Base-by-base conservation (phyloP, 2,797 vertebrate species). In the Rousettus madagascariensis region DNA sequence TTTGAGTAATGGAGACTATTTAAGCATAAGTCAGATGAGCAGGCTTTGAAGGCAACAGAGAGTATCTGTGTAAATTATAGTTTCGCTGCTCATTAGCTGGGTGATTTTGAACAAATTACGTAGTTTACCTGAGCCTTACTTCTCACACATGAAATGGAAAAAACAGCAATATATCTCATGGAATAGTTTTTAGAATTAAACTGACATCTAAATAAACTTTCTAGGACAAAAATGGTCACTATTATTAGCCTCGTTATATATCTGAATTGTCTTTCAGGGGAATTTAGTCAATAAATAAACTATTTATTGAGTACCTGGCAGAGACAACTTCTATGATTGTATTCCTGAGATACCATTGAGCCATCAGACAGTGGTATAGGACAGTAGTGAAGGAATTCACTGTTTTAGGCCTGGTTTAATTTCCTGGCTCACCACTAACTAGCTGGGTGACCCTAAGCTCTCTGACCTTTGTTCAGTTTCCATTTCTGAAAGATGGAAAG, bases 131-230 rank as follows among this genome's bases (percentile, higher is more conserved):
- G 33, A 91, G 33, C 10, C 24, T 89, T n/a, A 68, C 63, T 95
- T 94, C 38, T 79, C 22, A 80, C 24, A 68, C 3, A 38, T 85
- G 41, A 85, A 90, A 55, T 16, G 33, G 57, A 20, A 57, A 71
- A 80, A 91, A 82, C 19, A 69, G 30, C 28, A 71, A 71, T 30
- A 9, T 43, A 46, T 11, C 33, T 65, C 30, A 86, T 63, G 63
- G 53, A 28, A 75, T 69, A 26, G 7, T 61, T 95, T 77, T 89
- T 86, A 80, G 79, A 96, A 94, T 96, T 74, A 86, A 68, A 49
- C 20, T 65, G 90, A 95, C 65, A 61, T 94, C 4, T 87, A 53
- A 91, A 15, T 71, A 69, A 96, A 90, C 87, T 78, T 57, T 28
- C 20, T 19, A 36, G n/a, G 86, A 94, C 41, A 91, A 72, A 86